Percentiles rank a stretch among this genome's conserved stretches.
Conservation (phyloP, 2,797 vertebrate genomes). For the Nasua narica region DNA sequence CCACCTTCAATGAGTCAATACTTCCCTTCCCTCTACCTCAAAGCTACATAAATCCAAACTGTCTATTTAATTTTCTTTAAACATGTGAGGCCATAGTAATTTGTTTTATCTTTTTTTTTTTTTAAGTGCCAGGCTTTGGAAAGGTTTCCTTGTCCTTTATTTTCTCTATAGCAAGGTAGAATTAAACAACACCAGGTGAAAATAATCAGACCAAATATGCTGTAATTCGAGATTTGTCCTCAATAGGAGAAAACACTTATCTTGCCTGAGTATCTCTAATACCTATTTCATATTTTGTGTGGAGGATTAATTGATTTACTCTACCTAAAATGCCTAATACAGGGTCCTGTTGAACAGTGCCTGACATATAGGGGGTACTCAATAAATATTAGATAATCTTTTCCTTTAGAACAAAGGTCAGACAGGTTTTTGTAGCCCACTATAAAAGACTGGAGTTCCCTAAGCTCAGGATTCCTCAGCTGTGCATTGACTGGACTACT, state of each 20-base stretch:
- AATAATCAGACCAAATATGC: not conserved
- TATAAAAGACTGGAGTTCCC: not conserved
- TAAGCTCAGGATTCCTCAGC: not conserved
- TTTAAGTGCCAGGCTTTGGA: not conserved
- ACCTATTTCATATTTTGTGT: not conserved
- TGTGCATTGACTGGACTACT: not conserved
- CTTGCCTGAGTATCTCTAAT: not conserved
- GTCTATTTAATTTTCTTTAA: not conserved
- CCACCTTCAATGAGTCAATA: rapidly evolving
- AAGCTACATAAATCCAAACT: not conserved
- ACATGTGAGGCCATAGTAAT: not conserved
- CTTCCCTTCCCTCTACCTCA: not conserved
- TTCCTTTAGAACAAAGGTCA: not conserved
- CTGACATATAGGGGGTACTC: not conserved
- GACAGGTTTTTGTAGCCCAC: not conserved
- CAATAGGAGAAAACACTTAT: not conserved
- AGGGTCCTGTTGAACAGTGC: not conserved
- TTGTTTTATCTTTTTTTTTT: not conserved
- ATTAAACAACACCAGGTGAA: not conserved
- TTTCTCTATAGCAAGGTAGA: not conserved
- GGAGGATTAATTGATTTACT: not conserved
- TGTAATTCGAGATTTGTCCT: not conserved
- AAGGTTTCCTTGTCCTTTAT: not conserved
- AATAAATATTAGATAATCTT: not conserved
- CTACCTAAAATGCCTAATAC: not conserved